Evolutionary conservation across 2,888 invertebrate genomes (phyloP), one percentile per base, ranked within the genome.

Genomic region (Aspidiotus destructor): DNA sequence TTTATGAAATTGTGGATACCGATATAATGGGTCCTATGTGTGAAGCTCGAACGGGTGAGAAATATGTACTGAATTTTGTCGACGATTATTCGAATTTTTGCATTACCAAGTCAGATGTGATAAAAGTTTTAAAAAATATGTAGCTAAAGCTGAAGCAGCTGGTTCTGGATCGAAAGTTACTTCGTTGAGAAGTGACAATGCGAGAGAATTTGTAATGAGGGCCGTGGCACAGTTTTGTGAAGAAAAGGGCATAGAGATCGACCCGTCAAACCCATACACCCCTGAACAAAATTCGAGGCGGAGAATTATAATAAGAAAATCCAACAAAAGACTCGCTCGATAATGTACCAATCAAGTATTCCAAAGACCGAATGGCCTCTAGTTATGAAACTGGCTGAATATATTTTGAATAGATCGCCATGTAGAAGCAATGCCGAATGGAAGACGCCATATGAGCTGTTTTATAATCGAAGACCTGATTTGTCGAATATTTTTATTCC

Each of bases 181-280:
- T 11, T 17, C 58, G 1, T 11, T 58, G 8, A 17, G 58, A 40
- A 2, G 28, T 8, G 58, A 58, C 48, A 55, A 55, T 15, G 55
- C 55, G 17, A 13, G 17, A 10, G 17, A 55, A 55, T 55, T 15
- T 16, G 55, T 17, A 55, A n/a, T 16, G 17, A 7, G 55, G 1
- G 7, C 10, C 1, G 72, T 75, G 55, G 70, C 74, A 40, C 70
- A 72, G 41, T 73, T 70, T 69, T 67, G 74, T 17, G 63, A 58
- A 42, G 52, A 71, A 17, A 61, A 55, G 13, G 69, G 69, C 2
- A 70, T 71, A 17, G 2, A 17, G 2, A 64, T 71, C 15, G 62
- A 71, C 13, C 17, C 8, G 8, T 63, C 70, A 41, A 61, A 55
- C 2, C 64, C 65, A 10, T 65, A 71, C 60, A 69, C 70, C 15